Evolutionary conservation across 2,113 vertebrate species (phyloP).

Genomic region (Columba janthina): DNA sequence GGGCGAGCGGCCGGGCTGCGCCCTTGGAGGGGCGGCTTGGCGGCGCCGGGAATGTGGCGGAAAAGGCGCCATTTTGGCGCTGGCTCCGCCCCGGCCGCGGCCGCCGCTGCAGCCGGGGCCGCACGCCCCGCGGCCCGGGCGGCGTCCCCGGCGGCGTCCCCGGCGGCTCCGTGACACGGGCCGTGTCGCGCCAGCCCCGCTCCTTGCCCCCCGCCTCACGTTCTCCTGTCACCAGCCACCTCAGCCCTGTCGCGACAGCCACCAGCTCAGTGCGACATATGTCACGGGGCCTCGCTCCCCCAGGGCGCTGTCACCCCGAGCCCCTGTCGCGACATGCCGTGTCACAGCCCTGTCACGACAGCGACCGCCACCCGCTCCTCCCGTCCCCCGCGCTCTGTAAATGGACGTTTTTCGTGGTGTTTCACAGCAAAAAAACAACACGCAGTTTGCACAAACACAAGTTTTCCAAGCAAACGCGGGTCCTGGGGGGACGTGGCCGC

Average conservation of each 20-base stretch:
- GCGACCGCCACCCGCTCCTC: not conserved
- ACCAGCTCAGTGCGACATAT: not conserved
- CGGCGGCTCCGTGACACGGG: accelerated
- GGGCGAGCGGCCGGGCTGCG: not conserved
- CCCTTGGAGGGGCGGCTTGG: not conserved
- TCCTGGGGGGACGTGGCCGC: too few relatives aligned
- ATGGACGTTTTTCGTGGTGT: not conserved
- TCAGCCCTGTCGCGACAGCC: not conserved
- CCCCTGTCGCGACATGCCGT: not conserved
- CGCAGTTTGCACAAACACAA: too few relatives aligned
- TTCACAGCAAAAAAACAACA: too few relatives aligned
- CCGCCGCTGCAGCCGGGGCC: not conserved
- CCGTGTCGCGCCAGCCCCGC: not conserved
- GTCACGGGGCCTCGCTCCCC: too few relatives aligned
- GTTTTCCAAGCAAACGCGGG: too few relatives aligned
- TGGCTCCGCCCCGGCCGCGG: not conserved
- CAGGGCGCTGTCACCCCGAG: too few relatives aligned
- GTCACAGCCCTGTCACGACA: too few relatives aligned
- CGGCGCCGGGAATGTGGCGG: not conserved
- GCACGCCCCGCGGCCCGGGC: accelerated
- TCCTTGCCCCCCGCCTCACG: too few relatives aligned
- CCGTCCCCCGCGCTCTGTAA: too few relatives aligned
- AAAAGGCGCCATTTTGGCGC: slow-evolving; percentile 50
- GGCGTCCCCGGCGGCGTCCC: too few relatives aligned
- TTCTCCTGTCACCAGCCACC: too few relatives aligned